A percentile compares a stretch with the other conserved stretches of the same genome.
Conservation (phyloP, 2,888 invertebrate species). For the Drosophila demipolita region DNA sequence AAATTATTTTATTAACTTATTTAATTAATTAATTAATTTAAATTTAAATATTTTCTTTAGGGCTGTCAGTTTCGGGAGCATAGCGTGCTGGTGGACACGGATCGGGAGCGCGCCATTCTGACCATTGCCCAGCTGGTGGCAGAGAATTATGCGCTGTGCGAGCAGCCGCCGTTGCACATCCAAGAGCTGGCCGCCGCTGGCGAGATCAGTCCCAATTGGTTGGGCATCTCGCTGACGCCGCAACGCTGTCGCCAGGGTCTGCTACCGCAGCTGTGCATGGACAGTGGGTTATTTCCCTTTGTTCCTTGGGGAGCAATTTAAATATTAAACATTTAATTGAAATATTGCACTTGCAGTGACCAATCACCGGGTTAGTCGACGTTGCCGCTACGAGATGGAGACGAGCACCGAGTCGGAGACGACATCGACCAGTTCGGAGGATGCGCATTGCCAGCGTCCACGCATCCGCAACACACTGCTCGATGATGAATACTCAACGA, state of each 20-base stretch:
- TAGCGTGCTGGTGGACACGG: constrained; percentile 88
- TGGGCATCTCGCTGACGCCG: constrained; percentile 83
- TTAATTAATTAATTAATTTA: not conserved
- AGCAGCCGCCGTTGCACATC: constrained; percentile 74
- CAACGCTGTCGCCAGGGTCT: constrained; percentile 84
- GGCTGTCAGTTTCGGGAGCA: constrained; percentile 92
- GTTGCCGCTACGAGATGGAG: constrained; percentile 71
- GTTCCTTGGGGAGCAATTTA: not conserved
- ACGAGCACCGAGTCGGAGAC: constrained; percentile 83
- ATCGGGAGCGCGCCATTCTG: constrained; percentile 89
- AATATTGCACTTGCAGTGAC: constrained; percentile 55
- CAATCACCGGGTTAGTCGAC: constrained; percentile 68
- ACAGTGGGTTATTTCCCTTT: constrained; percentile 49
- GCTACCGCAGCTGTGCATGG: constrained; percentile 81
- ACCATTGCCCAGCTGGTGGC: constrained; percentile 82
- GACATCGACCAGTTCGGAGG: constrained; percentile 77
- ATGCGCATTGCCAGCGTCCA: constrained; percentile 50
- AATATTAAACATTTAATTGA: not conserved
- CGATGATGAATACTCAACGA: constrained; percentile 72
- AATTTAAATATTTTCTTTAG: constrained; percentile 80
- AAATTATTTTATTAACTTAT: not conserved
- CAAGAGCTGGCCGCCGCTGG: constrained; percentile 70
- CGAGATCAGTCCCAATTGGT: constrained; percentile 78
- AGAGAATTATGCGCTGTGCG: constrained; percentile 82
- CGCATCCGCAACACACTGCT: constrained; percentile 50